A percentile compares a stretch with the other conserved stretches of the same genome.
Conservation (phyloP, 1,140 invertebrate genomes). For the Drosophila malerkotliana region DNA sequence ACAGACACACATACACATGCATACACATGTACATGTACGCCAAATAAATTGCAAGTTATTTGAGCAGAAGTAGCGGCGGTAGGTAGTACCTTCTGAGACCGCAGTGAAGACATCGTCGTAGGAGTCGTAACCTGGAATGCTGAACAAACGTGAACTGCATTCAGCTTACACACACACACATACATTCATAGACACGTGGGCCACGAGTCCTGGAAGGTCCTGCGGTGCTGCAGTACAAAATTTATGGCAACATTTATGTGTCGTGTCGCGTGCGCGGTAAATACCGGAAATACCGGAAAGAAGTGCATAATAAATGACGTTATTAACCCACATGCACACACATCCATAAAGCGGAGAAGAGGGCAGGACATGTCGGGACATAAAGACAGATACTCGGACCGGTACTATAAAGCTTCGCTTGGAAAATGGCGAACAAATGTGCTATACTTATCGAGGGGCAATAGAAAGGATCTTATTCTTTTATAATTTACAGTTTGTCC, state of each 20-base stretch:
- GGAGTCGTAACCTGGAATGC: conserved; percentile 55
- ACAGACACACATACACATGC: conserved; percentile 36
- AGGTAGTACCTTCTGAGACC: conserved; percentile 58
- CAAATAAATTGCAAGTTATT: conserved; percentile 82
- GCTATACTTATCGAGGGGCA: conserved; percentile 12
- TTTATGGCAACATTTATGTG: conserved; percentile 83
- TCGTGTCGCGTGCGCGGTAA: conserved; percentile 82
- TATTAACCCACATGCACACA: conserved; percentile 78
- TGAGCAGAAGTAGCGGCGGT: conserved; percentile 56
- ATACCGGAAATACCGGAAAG: conserved; percentile 81
- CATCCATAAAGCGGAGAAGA: conserved; percentile 9
- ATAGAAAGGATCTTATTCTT: too few relatives aligned
- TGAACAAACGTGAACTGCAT: conserved; percentile 67
- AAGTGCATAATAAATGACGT: conserved; percentile 83
- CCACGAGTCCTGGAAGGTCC: conserved; percentile 21
- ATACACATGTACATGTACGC: conserved; percentile 6
- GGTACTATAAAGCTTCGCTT: conserved; percentile 24
- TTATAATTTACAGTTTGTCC: too few relatives aligned
- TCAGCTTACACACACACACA: conserved; percentile 13
- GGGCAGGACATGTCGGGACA: conserved; percentile 45
- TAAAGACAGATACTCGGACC: conserved; percentile 33
- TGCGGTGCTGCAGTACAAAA: conserved; percentile 67
- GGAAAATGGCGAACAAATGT: conserved; percentile 8
- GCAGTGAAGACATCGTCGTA: conserved; percentile 61
- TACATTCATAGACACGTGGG: conserved; percentile 1